Base-by-base conservation (phyloP, 2,888 invertebrate species). In the Drosophila stalkeri region DNA sequence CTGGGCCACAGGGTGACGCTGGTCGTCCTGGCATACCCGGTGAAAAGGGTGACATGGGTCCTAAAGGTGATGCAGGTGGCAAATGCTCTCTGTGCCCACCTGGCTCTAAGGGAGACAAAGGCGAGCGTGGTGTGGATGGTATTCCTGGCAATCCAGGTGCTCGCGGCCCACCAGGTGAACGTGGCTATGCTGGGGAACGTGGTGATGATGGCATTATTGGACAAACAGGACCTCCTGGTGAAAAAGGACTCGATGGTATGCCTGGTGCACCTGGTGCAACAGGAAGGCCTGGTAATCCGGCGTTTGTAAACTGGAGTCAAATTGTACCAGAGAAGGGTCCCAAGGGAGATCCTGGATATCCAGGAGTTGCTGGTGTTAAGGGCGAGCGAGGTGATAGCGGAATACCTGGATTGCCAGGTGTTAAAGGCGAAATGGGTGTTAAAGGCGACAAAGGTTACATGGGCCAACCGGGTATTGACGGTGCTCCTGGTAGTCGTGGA, bases 31-130 rank as follows among this genome's bases (percentile, higher is more conserved):
- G 97, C 16, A 89, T 89, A 51, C 95, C 95, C 5, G 96, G 96
- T 51, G 91, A 86, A 14, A 94, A 95, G 69, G 96, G 96, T 62
- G 93, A 92, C 20, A 93, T 94, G 49, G 97, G 97, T 39, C 93
- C 94, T 8, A 97, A 97, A 90, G 97, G 97, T 88, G 97, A 97
- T 60, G 94, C 95, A 43, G 97, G 97, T 33, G 97, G 97, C 3
- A 95, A 95, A 68, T 97, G 97, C 89, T 95, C 95, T 47, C 96
- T 96, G 72, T 97, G 97, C 90, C 93, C 94, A 67, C 96, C 97
- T 35, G 98, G 98, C 35, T 81, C 92, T 1, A 95, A 95, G 78
- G 98, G 98, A 33, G 92, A 92, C 1, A 97, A 97, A 91, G 98
- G 98, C 46, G 96, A 96, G 27, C 94, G 95, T 18, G 97, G 98